phyloP scores from a whole-genome alignment of 2,888 invertebrate species.

The Xiphydria camelus region DNA sequence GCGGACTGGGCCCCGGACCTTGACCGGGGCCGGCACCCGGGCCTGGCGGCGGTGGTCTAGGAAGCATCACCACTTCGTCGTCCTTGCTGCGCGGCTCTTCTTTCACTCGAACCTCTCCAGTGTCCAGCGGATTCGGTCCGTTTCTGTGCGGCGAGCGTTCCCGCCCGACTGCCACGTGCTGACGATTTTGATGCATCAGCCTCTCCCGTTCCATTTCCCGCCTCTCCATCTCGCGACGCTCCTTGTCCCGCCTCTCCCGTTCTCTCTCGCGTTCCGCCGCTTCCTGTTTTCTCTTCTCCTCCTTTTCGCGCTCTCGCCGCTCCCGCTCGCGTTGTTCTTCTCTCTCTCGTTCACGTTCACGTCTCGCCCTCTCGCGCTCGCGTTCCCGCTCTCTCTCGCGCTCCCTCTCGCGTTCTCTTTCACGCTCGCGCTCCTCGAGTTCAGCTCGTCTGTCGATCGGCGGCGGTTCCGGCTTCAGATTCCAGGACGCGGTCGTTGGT shows the following conservation, averaged over 20 bases:
- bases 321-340: constrained; percentile 64
- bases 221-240: constrained; percentile 63
- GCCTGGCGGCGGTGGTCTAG: constrained; percentile 41
- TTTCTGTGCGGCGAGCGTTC: constrained; percentile 79
- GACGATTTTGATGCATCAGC: constrained; percentile 37
- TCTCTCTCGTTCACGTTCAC: constrained; percentile 67
- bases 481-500: constrained; percentile 64
- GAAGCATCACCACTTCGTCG: constrained; percentile 60
- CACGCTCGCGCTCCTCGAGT: constrained; percentile 62
- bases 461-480: constrained; percentile 68
- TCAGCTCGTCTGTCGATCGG: constrained; percentile 65
- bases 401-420: constrained; percentile 58
- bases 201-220: constrained; percentile 58
- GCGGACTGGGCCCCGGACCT: constrained; percentile 52
- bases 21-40: constrained; percentile 26
- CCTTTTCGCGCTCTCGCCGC: constrained; percentile 59
- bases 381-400: constrained; percentile 62
- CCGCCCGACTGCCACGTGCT: constrained; percentile 52
- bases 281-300: constrained; percentile 61
- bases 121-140: constrained; percentile 56
- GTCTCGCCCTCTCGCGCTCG: constrained; percentile 64
- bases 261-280: constrained; percentile 48
- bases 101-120: constrained; percentile 64
- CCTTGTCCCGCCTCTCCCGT: constrained; percentile 58
- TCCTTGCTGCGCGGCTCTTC: constrained; percentile 68